Evolutionary conservation across 2,113 vertebrate species (phyloP), one percentile per base, ranked within the genome.

Genomic region (Silurus glanis): DNA sequence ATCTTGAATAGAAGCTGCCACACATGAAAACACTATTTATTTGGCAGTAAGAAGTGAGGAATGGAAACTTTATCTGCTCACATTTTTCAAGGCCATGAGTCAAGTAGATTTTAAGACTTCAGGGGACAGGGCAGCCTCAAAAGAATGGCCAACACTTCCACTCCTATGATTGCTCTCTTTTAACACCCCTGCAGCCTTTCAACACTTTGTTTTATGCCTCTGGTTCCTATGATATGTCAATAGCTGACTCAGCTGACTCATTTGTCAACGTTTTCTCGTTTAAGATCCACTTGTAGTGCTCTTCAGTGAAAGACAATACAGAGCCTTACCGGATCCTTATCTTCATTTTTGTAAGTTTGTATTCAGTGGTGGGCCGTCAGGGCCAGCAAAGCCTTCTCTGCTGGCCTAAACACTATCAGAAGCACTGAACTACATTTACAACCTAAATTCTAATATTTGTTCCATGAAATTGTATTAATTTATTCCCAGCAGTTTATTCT

Each of bases 151-250:
- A 19, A 61, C 19, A 45, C 16, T 37, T 37, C 56, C 14, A 61
- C n/a, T 61, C 28, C 4, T 61, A 59, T 59, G 56, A 80, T 80
- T 47, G 78, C 10, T 80, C 56, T 58, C 28, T 80, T 59, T 47
- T 61, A 80, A 80, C 78, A 61, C 56, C 78, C 78, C 78, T 45
- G 78, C 78, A 80, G 78, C 78, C 37, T 80, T 80, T 58, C 76
- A 0, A 19, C 56, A 37, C 76, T 80, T 37, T 9, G 47, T 61
- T 80, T 56, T 19, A 61, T 61, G 56, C 78, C 78, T 23, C 78
- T 45, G 58, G 28, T 80, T 80, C 17, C 56, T 13, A 47, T 23
- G 17, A 80, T 61, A 59, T 80, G 28, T 47, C 56, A 80, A 80
- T 61, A 61, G 78, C 56, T 61, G 78, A 80, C 56, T 79, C 25